Percentiles rank a stretch among this genome's conserved stretches.
Evolutionary conservation across 1,140 invertebrate genomes (phyloP).

Genomic region (Periplaneta americana): DNA sequence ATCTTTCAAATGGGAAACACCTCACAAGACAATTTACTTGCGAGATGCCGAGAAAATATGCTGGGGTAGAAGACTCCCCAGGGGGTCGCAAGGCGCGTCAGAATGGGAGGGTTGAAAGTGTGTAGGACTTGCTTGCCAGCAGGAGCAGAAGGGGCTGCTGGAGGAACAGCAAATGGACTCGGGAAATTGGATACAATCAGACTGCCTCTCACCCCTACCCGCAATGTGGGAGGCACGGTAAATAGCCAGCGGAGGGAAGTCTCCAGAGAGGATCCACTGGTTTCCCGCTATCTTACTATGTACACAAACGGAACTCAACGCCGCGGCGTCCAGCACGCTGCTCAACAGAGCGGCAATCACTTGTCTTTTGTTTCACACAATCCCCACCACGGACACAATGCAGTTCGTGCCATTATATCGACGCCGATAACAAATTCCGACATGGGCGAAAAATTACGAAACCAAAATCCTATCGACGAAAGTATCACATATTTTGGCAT

Average conservation of each 20-base stretch:
- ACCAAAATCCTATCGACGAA: no score
- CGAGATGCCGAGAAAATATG: background rate
- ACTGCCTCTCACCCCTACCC: background rate
- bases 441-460: no score
- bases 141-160: background rate
- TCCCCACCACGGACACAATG: background rate
- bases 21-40: background rate
- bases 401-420: background rate
- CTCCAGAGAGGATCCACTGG: background rate
- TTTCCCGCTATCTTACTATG: background rate
- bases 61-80: background rate
- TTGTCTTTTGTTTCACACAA: background rate
- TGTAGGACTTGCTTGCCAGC: background rate
- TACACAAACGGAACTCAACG: background rate
- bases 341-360: background rate
- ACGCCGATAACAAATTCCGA: no score
- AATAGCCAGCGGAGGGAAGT: background rate
- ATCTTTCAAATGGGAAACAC: background rate
- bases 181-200: conserved; percentile 6
- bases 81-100: background rate
- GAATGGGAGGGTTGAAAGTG: background rate
- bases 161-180: conserved; percentile 2
- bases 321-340: background rate
- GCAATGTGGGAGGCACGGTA: background rate
- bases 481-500: no score